Percentiles rank a stretch among this genome's conserved stretches.
Conservation (phyloP, 2,888 invertebrate species). For the Oxycera nigricornis region DNA sequence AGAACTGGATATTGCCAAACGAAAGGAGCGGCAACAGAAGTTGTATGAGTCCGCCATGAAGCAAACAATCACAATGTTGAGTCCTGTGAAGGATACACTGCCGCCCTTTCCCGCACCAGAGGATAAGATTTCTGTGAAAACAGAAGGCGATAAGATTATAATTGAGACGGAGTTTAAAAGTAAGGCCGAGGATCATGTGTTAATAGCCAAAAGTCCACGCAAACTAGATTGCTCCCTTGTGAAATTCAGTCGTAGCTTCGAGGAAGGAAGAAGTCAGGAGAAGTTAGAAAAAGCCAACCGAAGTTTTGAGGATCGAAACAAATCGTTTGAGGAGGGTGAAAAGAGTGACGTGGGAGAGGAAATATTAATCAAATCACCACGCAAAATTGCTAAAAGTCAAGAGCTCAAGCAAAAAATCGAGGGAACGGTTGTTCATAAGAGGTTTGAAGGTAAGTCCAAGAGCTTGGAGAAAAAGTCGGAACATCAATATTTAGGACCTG, state of each 20-base stretch:
- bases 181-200: slow-evolving; percentile 77
- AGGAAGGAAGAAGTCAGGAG: slow-evolving; percentile 66
- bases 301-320: slow-evolving; percentile 70
- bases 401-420: slow-evolving; percentile 71
- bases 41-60: slow-evolving; percentile 78
- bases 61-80: slow-evolving; percentile 75
- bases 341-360: slow-evolving; percentile 64
- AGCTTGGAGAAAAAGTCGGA: slow-evolving; percentile 72
- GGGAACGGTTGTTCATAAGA: slow-evolving; percentile 70
- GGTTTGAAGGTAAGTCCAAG: slow-evolving; percentile 70
- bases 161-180: slow-evolving; percentile 77
- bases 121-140: slow-evolving; percentile 75
- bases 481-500: slow-evolving; percentile 66
- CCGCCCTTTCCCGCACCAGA: slow-evolving; percentile 77
- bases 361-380: slow-evolving; percentile 67
- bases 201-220: slow-evolving; percentile 77
- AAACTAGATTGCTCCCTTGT: slow-evolving; percentile 70
- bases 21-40: slow-evolving; percentile 78
- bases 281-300: slow-evolving; percentile 68
- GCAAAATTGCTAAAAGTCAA: slow-evolving; percentile 67
- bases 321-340: slow-evolving; percentile 69
- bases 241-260: slow-evolving; percentile 70
- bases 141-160: slow-evolving; percentile 73
- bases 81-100: slow-evolving; percentile 75
- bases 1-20: slow-evolving; percentile 72